A percentile compares a stretch with the other conserved stretches of the same genome.
phyloP scores from a whole-genome alignment of 2,113 vertebrate species.

The Cariama cristata region DNA sequence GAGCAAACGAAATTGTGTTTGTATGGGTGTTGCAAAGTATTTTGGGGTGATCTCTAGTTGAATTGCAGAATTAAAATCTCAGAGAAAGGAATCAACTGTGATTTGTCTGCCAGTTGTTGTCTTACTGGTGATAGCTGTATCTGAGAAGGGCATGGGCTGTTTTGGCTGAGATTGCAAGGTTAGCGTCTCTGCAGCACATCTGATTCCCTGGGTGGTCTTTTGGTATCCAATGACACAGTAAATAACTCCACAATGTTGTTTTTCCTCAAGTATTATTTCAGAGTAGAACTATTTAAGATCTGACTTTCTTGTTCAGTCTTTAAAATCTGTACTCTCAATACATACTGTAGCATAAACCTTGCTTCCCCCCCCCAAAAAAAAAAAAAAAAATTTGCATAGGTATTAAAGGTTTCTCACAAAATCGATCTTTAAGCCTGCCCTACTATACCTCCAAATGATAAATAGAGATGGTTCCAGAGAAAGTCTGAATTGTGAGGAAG shows the following conservation, averaged over 20 bases:
- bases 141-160: neutral
- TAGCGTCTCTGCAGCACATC: neutral
- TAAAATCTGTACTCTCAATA: neutral
- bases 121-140: neutral
- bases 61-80: neutral
- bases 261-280: neutral
- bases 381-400: no score
- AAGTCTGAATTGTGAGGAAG: neutral
- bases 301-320: neutral
- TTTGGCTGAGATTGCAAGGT: neutral
- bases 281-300: neutral
- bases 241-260: fast-evolving
- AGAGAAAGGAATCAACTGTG: neutral
- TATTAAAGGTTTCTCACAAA: no score
- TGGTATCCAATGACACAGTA: neutral
- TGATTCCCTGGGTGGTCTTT: neutral
- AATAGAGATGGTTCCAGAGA: neutral
- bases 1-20: neutral
- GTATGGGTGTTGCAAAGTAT: neutral
- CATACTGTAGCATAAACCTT: fast-evolving
- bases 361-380: no score
- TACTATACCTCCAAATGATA: neutral
- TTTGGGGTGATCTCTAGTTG: neutral
- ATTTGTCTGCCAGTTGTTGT: fast-evolving
- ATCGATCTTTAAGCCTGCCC: neutral